Base-by-base conservation (phyloP, 2,888 invertebrate genomes). In the Tetropium fuscum region DNA sequence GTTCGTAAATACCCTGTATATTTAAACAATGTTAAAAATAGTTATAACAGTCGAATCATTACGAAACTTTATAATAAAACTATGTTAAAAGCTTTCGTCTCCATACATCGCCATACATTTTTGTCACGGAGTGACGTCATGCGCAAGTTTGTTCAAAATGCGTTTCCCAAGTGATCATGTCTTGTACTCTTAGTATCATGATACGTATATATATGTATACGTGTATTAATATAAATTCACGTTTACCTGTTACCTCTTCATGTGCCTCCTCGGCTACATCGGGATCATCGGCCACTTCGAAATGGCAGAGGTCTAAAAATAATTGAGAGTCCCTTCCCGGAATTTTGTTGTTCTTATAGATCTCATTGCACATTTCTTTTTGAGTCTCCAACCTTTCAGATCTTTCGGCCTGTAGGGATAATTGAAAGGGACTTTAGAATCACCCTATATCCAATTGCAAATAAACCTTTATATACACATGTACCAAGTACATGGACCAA, bases 251-350 rank as follows among this genome's bases (percentile, higher is more conserved):
- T 15, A 36, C 8, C 5, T 40, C 53, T 44, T 34, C 36, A 43
- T 34, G 20, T 18, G 8, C 13, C 43, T 47, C 36, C 20, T 48
- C 45, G 18, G 7, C n/a, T n/a, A n/a, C n/a, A 6, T 34, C 16
- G 15, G 44, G 11, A n/a, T 58, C 41, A 11, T 47, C 45, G 1
- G 56, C 38, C 13, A 49, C 57, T 25, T 70, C 66, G 41, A 69
- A 71, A 18, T 63, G 53, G 43, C 68, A 69, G 18, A 71, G 49
- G 49, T 63, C 53, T 18, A 70, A 32, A 53, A 71, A 71, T 32
- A 41, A 7, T 11, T 66, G 62, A 0, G 64, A 43, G 11, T 68
- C 63, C 32, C 43, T 56, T 53, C 61, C 64, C 2, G 27, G 25
- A 6, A 47, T 5, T 2, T 18, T 15, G 11, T 51, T 47, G 34